These are phyloP conservation scores for Caenorhabditis sp. DNA, from an alignment of 2,888 invertebrate genomes.

Conservation along the genomic window DNA sequence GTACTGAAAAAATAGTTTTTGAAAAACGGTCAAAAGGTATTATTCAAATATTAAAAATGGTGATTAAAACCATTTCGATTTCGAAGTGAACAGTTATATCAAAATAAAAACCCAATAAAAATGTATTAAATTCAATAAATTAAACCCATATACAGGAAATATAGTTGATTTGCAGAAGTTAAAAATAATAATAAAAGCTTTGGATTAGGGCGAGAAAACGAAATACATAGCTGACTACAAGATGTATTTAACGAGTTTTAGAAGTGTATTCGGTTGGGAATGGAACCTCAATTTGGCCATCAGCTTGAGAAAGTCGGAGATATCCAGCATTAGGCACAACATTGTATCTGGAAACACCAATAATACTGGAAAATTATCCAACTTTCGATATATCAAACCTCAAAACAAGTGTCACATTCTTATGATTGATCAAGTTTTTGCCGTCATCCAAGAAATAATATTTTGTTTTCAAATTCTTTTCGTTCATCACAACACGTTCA, in stretches of 20 bases:
- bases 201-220: background rate
- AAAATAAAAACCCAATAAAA: background rate
- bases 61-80: slow-evolving; percentile 4
- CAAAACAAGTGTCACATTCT: slow-evolving; percentile 90
- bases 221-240: background rate
- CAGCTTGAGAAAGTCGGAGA: slow-evolving; percentile 83
- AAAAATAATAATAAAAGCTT: slow-evolving; percentile 6
- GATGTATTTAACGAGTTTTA: slow-evolving; percentile 10
- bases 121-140: background rate
- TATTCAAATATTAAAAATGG: background rate
- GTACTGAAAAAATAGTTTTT: background rate
- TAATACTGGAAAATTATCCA: background rate
- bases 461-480: slow-evolving; percentile 92
- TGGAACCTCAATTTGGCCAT: slow-evolving; percentile 85
- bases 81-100: no score
- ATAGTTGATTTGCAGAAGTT: background rate
- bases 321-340: slow-evolving; percentile 97
- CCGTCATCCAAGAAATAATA: slow-evolving; percentile 99
- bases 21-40: background rate
- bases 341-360: slow-evolving; percentile 75
- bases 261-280: slow-evolving; percentile 87
- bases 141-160: slow-evolving; percentile 7
- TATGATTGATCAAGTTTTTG: slow-evolving; percentile 91
- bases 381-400: slow-evolving; percentile 78
- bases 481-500: slow-evolving; percentile 89